Percentiles rank a stretch among this genome's conserved stretches.
Conservation (phyloP, 64 coral and sea anemone species). For the Montipora foliosa region DNA sequence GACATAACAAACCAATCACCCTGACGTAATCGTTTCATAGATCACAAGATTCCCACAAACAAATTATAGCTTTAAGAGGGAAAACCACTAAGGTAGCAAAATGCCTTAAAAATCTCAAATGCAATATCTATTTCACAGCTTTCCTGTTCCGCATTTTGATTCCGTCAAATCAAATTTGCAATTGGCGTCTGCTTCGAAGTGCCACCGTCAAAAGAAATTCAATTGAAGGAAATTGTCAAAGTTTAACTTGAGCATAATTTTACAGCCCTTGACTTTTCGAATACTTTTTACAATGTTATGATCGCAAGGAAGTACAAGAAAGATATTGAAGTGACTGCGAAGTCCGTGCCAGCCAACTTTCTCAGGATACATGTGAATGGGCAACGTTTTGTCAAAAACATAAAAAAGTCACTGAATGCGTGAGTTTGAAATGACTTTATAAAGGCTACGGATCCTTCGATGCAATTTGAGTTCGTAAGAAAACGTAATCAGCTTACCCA, state of each 20-base stretch:
- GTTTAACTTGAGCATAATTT: too few relatives aligned
- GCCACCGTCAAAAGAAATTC: too few relatives aligned
- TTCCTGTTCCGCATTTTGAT: background rate
- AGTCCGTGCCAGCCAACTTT: background rate
- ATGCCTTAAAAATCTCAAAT: too few relatives aligned
- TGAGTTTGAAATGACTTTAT: background rate
- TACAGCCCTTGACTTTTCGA: too few relatives aligned
- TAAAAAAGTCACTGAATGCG: background rate
- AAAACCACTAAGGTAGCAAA: background rate
- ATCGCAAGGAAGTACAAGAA: background rate
- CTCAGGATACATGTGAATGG: background rate
- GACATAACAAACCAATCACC: background rate
- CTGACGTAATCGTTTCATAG: background rate
- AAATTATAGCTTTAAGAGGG: background rate
- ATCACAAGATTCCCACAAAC: background rate
- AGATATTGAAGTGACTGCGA: background rate
- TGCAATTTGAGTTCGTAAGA: background rate
- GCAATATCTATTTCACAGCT: background rate
- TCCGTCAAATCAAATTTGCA: too few relatives aligned
- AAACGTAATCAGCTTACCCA: slow-evolving; percentile 10
- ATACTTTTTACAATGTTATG: background rate
- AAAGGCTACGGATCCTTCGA: background rate
- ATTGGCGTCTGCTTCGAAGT: too few relatives aligned
- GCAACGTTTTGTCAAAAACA: too few relatives aligned
- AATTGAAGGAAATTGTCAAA: too few relatives aligned